These are phyloP conservation scores for Onychorhynchus coronatus DNA, from an alignment of 2,113 vertebrate species.

Conservation along the genomic window DNA sequence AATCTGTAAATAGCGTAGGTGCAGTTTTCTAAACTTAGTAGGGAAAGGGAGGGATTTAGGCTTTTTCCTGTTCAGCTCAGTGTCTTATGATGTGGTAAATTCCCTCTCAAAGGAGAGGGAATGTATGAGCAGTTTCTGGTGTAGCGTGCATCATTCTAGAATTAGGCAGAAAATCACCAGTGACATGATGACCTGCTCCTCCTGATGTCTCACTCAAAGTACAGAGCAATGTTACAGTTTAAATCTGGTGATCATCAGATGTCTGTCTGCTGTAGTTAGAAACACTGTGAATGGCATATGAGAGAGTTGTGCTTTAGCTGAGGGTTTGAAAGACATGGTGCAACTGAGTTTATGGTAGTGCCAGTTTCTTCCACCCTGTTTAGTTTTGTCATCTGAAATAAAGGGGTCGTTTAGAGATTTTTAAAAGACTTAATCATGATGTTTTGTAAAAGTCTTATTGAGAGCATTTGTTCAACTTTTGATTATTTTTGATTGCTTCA, in stretches of 20 bases:
- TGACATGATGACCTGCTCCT: neutral
- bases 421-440: neutral
- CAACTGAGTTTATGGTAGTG: neutral
- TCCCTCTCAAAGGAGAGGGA: neutral
- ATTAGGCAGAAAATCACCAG: neutral
- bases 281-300: neutral
- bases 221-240: neutral
- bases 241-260: neutral
- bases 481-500: neutral
- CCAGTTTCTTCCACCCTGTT: neutral
- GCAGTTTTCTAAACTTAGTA: slow-evolving; percentile 1
- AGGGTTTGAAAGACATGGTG: neutral
- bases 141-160: neutral
- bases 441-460: neutral
- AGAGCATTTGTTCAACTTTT: neutral
- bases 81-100: neutral
- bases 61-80: neutral
- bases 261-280: neutral
- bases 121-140: neutral
- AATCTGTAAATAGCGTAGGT: slow-evolving; percentile 1
- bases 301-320: neutral
- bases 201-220: neutral
- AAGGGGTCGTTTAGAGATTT: neutral
- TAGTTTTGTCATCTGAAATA: neutral
- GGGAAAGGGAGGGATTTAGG: neutral